These are phyloP conservation scores for Ophion ellenae DNA, from an alignment of 2,888 invertebrate species.

Conservation along the genomic window DNA sequence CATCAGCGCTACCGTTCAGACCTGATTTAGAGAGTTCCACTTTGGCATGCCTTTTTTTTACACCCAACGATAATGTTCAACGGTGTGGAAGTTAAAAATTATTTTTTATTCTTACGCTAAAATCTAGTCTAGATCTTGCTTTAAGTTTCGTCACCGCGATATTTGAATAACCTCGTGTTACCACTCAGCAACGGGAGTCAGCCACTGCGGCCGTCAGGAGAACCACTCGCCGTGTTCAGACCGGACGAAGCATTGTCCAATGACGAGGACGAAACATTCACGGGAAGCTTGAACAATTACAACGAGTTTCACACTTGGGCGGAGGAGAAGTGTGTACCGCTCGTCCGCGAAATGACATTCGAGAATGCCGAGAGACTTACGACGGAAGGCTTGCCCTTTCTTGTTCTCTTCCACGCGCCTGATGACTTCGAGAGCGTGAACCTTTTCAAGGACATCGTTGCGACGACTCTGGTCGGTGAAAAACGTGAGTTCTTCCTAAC, in stretches of 20 bases:
- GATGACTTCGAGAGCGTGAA: slow-evolving; percentile 93
- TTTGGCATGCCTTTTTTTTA: no score
- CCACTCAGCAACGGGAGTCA: slow-evolving; percentile 86
- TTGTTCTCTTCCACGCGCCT: slow-evolving; percentile 97
- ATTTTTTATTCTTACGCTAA: no score
- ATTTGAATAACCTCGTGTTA: background rate
- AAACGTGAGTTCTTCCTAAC: slow-evolving; percentile 90
- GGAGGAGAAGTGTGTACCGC: slow-evolving; percentile 96
- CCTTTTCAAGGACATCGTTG: slow-evolving; percentile 92
- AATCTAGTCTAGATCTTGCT: no score
- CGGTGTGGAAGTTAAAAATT: no score
- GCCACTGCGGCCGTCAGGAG: slow-evolving; percentile 93
- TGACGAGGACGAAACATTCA: slow-evolving; percentile 93
- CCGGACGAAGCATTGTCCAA: slow-evolving; percentile 91
- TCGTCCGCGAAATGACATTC: slow-evolving; percentile 99
- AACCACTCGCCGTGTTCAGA: slow-evolving; percentile 92
- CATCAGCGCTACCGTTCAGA: no score
- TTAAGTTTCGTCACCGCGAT: no score
- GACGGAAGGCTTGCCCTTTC: slow-evolving; percentile 98
- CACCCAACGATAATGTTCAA: no score
- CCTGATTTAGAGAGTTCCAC: no score
- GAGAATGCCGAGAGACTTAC: slow-evolving; percentile 99
- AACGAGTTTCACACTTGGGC: slow-evolving; percentile 96
- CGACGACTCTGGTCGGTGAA: slow-evolving; percentile 91
- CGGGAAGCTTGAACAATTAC: slow-evolving; percentile 89